phyloP scores from a whole-genome alignment of 2,797 vertebrate genomes.

The Nyctalus aviator region DNA sequence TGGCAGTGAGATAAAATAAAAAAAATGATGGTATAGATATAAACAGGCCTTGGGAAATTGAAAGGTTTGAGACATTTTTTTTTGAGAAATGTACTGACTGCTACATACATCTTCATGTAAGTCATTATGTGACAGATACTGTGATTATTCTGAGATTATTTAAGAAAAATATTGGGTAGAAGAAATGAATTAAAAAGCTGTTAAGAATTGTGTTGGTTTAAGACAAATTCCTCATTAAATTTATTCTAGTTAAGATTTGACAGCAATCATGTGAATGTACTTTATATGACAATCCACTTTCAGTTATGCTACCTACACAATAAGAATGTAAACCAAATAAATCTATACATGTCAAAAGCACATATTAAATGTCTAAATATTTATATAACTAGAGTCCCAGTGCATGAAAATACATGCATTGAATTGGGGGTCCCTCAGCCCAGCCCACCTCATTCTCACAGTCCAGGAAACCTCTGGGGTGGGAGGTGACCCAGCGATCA shows the following conservation, averaged over 20 bases:
- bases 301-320: neutral
- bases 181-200: conserved; percentile 52
- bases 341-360: conserved; percentile 11
- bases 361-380: neutral
- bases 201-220: conserved; percentile 4
- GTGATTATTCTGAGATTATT: neutral
- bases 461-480: too few relatives aligned
- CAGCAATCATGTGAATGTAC: neutral
- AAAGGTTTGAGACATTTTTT: neutral
- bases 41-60: neutral
- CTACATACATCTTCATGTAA: neutral
- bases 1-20: neutral
- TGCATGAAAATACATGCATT: too few relatives aligned
- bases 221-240: conserved; percentile 11
- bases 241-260: conserved; percentile 11
- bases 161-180: neutral
- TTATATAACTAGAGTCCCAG: neutral
- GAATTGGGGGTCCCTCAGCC: too few relatives aligned
- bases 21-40: neutral
- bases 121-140: neutral
- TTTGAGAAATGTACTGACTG: conserved; percentile 11
- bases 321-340: conserved; percentile 38
- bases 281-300: neutral
- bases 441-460: too few relatives aligned
- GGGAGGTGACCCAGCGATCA: too few relatives aligned